A percentile compares a stretch with the other conserved stretches of the same genome.
These are phyloP conservation scores for Hippocampus barbouri DNA, from an alignment of 2,113 vertebrate species.

Conservation along the genomic window DNA sequence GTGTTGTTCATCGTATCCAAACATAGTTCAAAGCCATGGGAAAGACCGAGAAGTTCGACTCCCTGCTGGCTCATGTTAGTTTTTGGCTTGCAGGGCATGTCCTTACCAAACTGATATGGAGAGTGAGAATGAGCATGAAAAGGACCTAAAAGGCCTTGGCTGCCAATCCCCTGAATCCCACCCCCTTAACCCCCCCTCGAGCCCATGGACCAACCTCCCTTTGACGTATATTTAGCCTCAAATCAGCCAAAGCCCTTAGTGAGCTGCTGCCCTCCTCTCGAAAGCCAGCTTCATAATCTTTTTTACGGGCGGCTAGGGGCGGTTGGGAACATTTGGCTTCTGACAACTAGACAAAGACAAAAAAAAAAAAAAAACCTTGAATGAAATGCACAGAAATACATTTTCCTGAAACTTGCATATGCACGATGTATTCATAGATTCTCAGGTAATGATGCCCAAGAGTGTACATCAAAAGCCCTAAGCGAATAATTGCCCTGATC, in stretches of 20 bases:
- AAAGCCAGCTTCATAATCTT: constrained; percentile 51
- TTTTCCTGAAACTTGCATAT: constrained; percentile 6
- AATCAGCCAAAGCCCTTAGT: constrained; percentile 49
- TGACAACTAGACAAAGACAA: constrained; percentile 7
- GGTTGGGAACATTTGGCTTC: too few species aligned
- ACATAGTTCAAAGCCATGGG: constrained; percentile 1
- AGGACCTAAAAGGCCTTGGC: constrained; percentile 33
- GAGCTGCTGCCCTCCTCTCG: constrained; percentile 41
- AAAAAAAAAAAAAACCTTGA: constrained; percentile 4
- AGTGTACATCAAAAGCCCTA: background rate
- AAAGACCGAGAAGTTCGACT: constrained; percentile 11
- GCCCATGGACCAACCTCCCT: constrained; percentile 36
- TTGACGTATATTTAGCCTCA: constrained; percentile 53
- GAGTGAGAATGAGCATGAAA: background rate
- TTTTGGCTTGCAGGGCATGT: constrained; percentile 18
- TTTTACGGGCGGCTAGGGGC: constrained; percentile 17
- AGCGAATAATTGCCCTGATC: background rate
- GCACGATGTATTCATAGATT: too few species aligned
- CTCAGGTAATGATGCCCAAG: background rate
- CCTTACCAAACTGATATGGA: constrained; percentile 20
- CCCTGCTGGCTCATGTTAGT: constrained; percentile 10
- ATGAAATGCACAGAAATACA: constrained; percentile 15
- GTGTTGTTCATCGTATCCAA: background rate
- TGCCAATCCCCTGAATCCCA: constrained; percentile 26
- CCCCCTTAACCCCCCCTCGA: background rate